Evolutionary conservation across 2,888 invertebrate genomes (phyloP).

Genomic region (Acronicta leporina): DNA sequence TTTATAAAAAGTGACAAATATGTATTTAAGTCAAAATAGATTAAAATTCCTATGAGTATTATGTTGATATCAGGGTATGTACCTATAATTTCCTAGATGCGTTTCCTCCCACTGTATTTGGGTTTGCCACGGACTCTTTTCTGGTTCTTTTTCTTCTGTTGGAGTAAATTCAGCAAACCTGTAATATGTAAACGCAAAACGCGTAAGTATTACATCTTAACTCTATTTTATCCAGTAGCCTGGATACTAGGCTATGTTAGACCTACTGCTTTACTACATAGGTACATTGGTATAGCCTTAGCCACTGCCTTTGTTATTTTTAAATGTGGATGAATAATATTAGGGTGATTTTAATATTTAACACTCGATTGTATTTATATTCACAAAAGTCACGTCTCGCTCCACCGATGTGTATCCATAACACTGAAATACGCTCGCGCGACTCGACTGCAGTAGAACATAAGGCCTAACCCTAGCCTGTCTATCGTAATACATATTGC

Average conservation of each 20-base stretch:
- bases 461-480: no score
- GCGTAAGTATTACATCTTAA: neutral
- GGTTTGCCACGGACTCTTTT: constrained; percentile 87
- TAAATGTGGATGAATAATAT: no score
- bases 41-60: neutral
- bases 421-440: no score
- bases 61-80: constrained; percentile 33
- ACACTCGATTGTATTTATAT: no score
- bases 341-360: no score
- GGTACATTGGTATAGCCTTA: no score
- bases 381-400: no score
- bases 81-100: constrained; percentile 93
- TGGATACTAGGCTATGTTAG: no score
- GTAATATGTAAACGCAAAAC: constrained; percentile 61
- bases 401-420: no score
- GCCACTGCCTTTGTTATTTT: no score
- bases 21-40: neutral
- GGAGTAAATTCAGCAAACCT: constrained; percentile 90
- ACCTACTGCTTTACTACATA: no score
- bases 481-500: constrained; percentile 3
- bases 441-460: no score
- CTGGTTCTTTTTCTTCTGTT: constrained; percentile 79
- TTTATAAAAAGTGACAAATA: constrained; percentile 8
- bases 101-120: constrained; percentile 93
- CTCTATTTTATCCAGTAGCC: neutral